phyloP scores from a whole-genome alignment of 2,113 vertebrate species.

The Psettodes erumei region DNA sequence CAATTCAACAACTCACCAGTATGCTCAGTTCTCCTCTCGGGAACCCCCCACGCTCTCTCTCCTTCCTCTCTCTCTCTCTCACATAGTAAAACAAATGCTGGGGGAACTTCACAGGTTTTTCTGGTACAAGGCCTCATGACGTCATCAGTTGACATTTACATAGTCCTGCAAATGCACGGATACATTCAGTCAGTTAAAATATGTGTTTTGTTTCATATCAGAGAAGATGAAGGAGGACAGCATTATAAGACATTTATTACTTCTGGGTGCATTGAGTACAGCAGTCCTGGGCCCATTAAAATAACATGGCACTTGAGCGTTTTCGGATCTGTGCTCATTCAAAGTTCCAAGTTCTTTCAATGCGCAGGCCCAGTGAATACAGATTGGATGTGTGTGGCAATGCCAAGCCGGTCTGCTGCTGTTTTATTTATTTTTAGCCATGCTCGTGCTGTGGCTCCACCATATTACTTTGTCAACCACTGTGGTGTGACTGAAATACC shows the following conservation, averaged over 20 bases:
- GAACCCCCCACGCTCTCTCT: slow-evolving; percentile 62
- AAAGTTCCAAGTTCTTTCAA: background rate
- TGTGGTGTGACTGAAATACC: background rate
- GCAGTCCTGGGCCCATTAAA: background rate
- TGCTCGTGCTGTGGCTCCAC: background rate
- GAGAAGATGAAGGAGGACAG: background rate
- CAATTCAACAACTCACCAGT: slow-evolving; percentile 85
- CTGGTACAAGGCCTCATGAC: slow-evolving; percentile 85
- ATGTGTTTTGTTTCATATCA: background rate
- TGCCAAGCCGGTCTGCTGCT: background rate
- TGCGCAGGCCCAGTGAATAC: background rate
- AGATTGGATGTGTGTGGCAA: background rate
- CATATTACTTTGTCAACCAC: background rate
- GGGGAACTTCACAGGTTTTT: slow-evolving; percentile 91
- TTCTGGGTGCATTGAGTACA: background rate
- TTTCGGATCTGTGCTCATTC: background rate
- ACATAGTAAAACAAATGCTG: slow-evolving; percentile 69
- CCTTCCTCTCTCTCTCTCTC: slow-evolving; percentile 47
- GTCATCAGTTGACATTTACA: slow-evolving; percentile 74
- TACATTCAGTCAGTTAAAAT: background rate
- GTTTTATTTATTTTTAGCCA: slow-evolving; percentile 11
- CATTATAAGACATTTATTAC: background rate
- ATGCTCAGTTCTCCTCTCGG: slow-evolving; percentile 84
- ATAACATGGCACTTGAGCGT: background rate
- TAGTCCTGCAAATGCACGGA: slow-evolving; percentile 66